A percentile compares a stretch with the other conserved stretches of the same genome.
Evolutionary conservation across 1,140 invertebrate species (phyloP).

Genomic region (Maconellicoccus hirsutus): DNA sequence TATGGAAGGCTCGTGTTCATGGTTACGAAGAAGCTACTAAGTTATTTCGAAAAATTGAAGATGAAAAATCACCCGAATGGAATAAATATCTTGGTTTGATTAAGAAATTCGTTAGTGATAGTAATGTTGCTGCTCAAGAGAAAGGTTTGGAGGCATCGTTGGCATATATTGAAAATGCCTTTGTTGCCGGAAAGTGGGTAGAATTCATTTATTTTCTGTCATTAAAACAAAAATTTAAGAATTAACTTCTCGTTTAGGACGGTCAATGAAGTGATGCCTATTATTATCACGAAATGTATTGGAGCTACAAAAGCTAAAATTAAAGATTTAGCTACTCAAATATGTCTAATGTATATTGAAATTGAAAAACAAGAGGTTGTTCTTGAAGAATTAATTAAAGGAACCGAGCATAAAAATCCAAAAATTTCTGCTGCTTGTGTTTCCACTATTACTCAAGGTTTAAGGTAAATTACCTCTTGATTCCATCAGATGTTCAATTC

Average conservation of each 20-base stretch:
- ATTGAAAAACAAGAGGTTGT: conserved; percentile 89
- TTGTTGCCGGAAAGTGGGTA: conserved; percentile 58
- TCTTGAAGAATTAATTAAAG: conserved; percentile 83
- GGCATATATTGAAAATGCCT: conserved; percentile 81
- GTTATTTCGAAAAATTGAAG: conserved; percentile 68
- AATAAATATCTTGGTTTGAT: conserved; percentile 80
- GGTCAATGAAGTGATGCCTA: conserved; percentile 75
- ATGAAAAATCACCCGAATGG: conserved; percentile 90
- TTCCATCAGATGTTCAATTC: neutral
- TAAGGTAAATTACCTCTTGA: conserved; percentile 42
- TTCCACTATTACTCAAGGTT: conserved; percentile 55
- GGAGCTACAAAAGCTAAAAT: conserved; percentile 82
- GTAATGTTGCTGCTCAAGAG: conserved; percentile 89
- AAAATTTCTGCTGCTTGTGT: conserved; percentile 83
- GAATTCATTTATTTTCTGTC: no score
- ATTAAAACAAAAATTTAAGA: no score
- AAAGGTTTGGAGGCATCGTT: conserved; percentile 87
- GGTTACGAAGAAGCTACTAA: conserved; percentile 91
- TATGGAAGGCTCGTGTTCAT: conserved; percentile 86
- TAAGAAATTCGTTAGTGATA: conserved; percentile 91
- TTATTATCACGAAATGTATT: conserved; percentile 83
- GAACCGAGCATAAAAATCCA: conserved; percentile 89
- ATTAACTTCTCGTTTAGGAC: conserved; percentile 46
- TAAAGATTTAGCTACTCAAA: conserved; percentile 77
- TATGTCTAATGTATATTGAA: conserved; percentile 87